Percentiles rank a stretch among this genome's conserved stretches.
Evolutionary conservation across 53 echinoderm and acorn worm genomes (phyloP).

Genomic region (Arbacia lixula): DNA sequence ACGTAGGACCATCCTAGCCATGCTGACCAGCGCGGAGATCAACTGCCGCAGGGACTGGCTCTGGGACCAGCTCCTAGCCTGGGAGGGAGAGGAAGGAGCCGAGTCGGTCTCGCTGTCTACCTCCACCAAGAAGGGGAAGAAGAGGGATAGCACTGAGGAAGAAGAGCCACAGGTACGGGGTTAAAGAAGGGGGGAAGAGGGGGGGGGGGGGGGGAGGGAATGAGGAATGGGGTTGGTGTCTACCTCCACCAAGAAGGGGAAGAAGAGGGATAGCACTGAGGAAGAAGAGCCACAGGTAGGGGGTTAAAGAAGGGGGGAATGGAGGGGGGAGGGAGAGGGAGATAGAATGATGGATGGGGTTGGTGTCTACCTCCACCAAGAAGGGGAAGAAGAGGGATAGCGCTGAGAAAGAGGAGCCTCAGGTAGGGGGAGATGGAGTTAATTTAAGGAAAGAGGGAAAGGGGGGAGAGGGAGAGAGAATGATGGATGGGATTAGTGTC

Average conservation of each 20-base stretch:
- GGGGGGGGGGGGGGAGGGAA: no score
- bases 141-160: slow-evolving; percentile 60
- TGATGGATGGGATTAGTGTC: no score
- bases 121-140: slow-evolving; percentile 69
- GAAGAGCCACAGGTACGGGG: slow-evolving; percentile 63
- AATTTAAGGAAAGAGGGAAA: no score
- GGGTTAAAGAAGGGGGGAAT: no score
- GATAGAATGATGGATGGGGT: slow-evolving; percentile 23
- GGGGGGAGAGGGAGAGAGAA: no score
- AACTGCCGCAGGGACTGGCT: slow-evolving; percentile 79
- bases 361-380: slow-evolving; percentile 46
- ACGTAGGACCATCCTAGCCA: slow-evolving; percentile 45
- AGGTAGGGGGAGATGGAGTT: slow-evolving; percentile 51
- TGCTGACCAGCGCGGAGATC: slow-evolving; percentile 77
- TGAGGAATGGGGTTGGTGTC: no score
- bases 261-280: slow-evolving; percentile 65
- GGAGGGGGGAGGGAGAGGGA: slow-evolving; percentile 70
- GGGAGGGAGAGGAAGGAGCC: slow-evolving; percentile 62
- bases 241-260: slow-evolving; percentile 65
- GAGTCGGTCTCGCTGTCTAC: slow-evolving; percentile 11
- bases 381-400: slow-evolving; percentile 75
- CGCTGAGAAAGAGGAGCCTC: slow-evolving; percentile 61
- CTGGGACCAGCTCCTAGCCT: slow-evolving; percentile 76
- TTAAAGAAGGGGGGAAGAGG: no score
- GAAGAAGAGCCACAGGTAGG: slow-evolving; percentile 67